A percentile compares a stretch with the other conserved stretches of the same genome.
These are phyloP conservation scores for Noctua comes DNA, from an alignment of 2,888 invertebrate species.

Conservation along the genomic window DNA sequence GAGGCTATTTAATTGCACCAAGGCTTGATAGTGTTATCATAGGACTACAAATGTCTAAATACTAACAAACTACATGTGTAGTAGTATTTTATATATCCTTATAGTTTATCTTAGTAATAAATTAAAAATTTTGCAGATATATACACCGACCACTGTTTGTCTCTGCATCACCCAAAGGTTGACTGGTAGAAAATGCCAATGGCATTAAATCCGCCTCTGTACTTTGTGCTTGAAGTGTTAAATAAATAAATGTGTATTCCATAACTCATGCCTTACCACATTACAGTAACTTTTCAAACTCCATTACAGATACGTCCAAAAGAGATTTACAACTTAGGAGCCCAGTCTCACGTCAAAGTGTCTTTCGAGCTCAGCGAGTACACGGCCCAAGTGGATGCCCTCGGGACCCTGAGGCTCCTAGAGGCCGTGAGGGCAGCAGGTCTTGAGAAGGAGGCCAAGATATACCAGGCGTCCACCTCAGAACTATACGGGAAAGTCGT, in stretches of 20 bases:
- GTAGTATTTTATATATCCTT: too few relatives aligned
- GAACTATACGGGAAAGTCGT: conserved; percentile 98
- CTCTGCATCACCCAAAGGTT: too few relatives aligned
- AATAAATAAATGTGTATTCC: too few relatives aligned
- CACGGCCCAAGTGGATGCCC: conserved; percentile 99
- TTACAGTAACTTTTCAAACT: neutral
- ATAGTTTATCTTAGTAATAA: too few relatives aligned
- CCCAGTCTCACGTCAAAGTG: conserved; percentile 99
- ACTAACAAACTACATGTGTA: neutral
- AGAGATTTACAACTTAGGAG: conserved; percentile 99
- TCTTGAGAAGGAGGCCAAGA: conserved; percentile 94
- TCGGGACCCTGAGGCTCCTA: conserved; percentile 97
- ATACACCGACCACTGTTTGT: too few relatives aligned
- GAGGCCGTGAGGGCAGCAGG: conserved; percentile 98
- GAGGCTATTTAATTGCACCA: neutral
- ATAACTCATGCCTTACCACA: neutral
- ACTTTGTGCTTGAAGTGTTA: too few relatives aligned
- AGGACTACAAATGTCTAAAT: neutral
- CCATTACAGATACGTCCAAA: conserved; percentile 92
- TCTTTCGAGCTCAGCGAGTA: conserved; percentile 99
- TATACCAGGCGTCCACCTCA: conserved; percentile 99
- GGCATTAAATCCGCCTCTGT: too few relatives aligned
- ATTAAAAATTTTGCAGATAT: too few relatives aligned
- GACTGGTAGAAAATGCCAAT: too few relatives aligned
- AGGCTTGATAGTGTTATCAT: neutral